Conservation (phyloP, 92 coral and sea anemone species). For the Actinostola sp. region DNA sequence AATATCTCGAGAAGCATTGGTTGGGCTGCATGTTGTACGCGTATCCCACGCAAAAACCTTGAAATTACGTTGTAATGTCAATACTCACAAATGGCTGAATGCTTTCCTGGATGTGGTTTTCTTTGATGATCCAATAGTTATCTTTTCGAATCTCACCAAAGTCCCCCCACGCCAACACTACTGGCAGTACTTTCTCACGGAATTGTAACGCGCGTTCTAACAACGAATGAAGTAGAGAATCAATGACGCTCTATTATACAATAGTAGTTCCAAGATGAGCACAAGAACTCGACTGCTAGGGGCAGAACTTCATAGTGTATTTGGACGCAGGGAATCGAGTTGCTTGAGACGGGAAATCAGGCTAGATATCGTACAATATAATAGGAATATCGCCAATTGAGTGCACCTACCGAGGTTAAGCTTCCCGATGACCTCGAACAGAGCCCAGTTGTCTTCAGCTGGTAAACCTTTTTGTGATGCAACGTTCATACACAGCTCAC, state of each 20-base stretch:
- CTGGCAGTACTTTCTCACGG: conserved; percentile 85
- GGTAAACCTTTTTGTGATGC: conserved; percentile 58
- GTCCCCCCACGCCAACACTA: conserved; percentile 76
- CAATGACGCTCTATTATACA: no score
- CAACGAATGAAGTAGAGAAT: not conserved
- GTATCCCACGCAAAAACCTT: no score
- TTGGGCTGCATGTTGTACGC: no score
- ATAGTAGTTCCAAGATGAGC: no score
- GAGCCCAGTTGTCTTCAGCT: conserved; percentile 80
- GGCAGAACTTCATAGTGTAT: no score
- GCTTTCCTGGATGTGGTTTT: conserved; percentile 78
- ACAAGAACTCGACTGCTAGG: no score
- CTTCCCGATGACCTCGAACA: conserved; percentile 79
- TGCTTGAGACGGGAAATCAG: no score
- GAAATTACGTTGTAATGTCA: no score
- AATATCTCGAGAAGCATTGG: no score
- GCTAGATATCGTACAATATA: no score
- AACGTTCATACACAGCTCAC: conserved; percentile 73
- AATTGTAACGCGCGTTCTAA: conserved; percentile 91
- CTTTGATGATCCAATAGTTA: conserved; percentile 81
- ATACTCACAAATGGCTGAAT: conserved; percentile 79
- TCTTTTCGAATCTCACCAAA: conserved; percentile 64
- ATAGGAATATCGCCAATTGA: not conserved
- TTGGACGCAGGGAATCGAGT: no score
- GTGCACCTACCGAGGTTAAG: conserved; percentile 75